Percentiles rank a stretch among this genome's conserved stretches.
Conservation (phyloP, 2,797 vertebrate species). For the Sarcoramphus papa region DNA sequence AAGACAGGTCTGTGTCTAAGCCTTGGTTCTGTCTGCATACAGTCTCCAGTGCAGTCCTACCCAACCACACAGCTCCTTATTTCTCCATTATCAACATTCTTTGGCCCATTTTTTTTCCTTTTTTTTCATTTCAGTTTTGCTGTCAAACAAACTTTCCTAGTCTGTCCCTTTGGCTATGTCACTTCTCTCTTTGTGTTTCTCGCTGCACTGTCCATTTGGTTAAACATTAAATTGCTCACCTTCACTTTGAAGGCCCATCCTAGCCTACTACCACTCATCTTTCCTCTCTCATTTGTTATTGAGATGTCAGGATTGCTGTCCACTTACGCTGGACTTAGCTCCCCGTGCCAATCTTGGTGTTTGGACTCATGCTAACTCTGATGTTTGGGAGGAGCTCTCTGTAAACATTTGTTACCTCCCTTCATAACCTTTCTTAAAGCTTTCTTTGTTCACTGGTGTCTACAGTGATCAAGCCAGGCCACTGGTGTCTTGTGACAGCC, state of each 20-base stretch:
- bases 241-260: not conserved
- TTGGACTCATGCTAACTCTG: not conserved
- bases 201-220: not conserved
- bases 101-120: not conserved
- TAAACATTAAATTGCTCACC: not conserved
- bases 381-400: not conserved
- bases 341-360: not conserved
- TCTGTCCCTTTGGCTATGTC: not conserved
- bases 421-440: not conserved
- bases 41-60: not conserved
- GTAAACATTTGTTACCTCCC: not conserved
- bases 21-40: not conserved
- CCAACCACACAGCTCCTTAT: not conserved
- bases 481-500: not conserved
- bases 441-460: not conserved
- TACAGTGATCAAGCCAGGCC: not conserved
- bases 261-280: not conserved
- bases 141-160: not conserved
- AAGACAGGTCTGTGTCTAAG: not conserved
- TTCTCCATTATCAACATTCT: not conserved
- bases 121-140: not conserved
- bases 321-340: not conserved
- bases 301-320: not conserved
- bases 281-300: not conserved
- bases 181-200: not conserved